Base-by-base conservation (phyloP, 2,113 vertebrate species). In the Anolis carolinensis region DNA sequence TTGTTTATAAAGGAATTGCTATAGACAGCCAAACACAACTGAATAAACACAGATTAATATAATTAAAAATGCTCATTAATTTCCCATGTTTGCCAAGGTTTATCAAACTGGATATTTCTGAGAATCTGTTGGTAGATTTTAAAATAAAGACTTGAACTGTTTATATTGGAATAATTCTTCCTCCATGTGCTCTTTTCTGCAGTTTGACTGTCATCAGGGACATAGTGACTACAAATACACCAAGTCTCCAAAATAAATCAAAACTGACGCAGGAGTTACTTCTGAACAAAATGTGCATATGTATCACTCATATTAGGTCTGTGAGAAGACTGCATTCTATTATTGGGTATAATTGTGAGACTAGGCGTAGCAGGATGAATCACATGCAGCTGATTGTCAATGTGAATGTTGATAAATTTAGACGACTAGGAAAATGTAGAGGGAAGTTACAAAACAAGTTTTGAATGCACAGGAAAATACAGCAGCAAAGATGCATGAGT, bases 331-430 rank as follows among this genome's bases (percentile, higher is more conserved):
- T 63, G 55, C 67, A 77, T 86, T 77, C 32, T 79, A 67, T 81
- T 82, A 62, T 52, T 20, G 32, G 52, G 59, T 65, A 67, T 39
- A 86, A 81, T 86, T 72, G 36, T 75, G 62, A n/a, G 75, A 52
- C n/a, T 79, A 77, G 48, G 75, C 63, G 71, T 71, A 39, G 50
- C 32, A 62, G 50, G 34, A 62, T 85, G 65, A 85, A 59, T 71
- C 65, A 85, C 67, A 30, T 30, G 32, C 82, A 32, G 59, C 48
- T 50, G 68, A 72, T 72, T 36, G 48, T 79, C 32, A 79, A 16
- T 20, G 25, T 7, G 48, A 36, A 79, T 71, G 32, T 65, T 44
- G 50, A 59, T 82, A 59, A 82, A 73, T 82, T 59, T 73, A 73
- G 18, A 16, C 59, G n/a, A 36, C 13, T 72, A 52, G 23, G 72